Percentiles rank a stretch among this genome's conserved stretches.
Conservation (phyloP, 2,113 vertebrate genomes). For the Pycnonotus jocosus region DNA sequence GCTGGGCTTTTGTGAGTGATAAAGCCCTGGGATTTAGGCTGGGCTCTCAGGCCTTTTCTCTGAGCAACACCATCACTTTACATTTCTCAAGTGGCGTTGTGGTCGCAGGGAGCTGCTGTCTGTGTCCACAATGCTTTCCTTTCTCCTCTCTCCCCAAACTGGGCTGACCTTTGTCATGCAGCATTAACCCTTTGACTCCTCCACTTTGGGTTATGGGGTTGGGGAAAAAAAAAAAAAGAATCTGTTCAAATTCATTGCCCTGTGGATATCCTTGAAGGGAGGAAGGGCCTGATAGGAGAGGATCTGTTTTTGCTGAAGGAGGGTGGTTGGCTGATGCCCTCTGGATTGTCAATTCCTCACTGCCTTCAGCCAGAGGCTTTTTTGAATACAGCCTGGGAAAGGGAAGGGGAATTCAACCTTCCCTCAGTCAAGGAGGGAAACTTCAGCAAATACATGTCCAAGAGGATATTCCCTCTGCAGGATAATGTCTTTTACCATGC, state of each 20-base stretch:
- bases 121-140: conserved; percentile 65
- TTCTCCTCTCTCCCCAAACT: conserved; percentile 36
- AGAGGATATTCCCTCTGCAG: background rate
- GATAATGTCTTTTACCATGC: background rate
- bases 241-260: conserved; percentile 38
- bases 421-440: background rate
- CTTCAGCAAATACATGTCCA: background rate
- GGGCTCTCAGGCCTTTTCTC: conserved; percentile 54
- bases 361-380: background rate
- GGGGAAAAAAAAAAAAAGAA: background rate
- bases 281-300: background rate
- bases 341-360: background rate
- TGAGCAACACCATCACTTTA: conserved; percentile 55
- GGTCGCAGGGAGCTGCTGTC: background rate
- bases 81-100: conserved; percentile 60
- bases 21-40: conserved; percentile 60
- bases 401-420: background rate
- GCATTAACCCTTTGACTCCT: conserved; percentile 57
- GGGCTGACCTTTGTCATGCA: conserved; percentile 55
- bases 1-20: conserved; percentile 49
- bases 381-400: background rate
- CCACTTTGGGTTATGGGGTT: background rate
- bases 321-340: background rate
- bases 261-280: background rate
- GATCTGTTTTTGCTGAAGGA: background rate